Evolutionary conservation across 2,888 invertebrate species (phyloP), one percentile per base, ranked within the genome.

Genomic region (Campoplex nolae): DNA sequence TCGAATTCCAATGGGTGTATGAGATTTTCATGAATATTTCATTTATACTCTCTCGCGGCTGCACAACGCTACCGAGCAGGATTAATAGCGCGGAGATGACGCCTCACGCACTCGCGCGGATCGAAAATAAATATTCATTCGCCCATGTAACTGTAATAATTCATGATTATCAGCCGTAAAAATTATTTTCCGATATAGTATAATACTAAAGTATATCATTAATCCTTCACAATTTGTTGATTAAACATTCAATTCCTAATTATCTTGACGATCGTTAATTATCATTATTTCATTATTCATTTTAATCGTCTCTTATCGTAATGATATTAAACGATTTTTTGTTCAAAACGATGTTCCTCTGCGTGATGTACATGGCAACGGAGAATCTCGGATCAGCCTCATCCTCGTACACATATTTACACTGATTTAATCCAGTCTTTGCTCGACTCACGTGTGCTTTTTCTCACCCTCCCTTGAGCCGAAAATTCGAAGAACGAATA

Each of bases 31-130:
- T 62, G 28, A 65, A 35, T 58, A 42, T 62, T 58, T 48, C 42
- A 38, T 35, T 82, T 45, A 56, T 48, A 32, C n/a, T 68, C 38
- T 23, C 23, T 23, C 70, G 81, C 73, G 56, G 62, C 84, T 84
- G 83, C 83, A 86, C 86, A 84, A 84, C 80, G 80, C 58, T 81
- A 80, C 56, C 65, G 70, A 67, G 23, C 23, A 38, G 38, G 6
- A 28, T 79, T 51, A 54, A 45, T 38, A n/a, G 23, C 13, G 42
- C 23, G n/a, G 58, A 75, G 73, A 74, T 38, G 51, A 73, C 23
- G 23, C 67, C 18, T 16, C 38, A 35, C 23, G 23, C 23, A 23
- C 23, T 23, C 6, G 7, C 70, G 45, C 6, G n/a, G 18, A 38
- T 45, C 9, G 23, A 70, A 70, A 42, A 70, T 23, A 70, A 70